Base-by-base conservation (phyloP, 2,888 invertebrate species). In the Listrodromus nycthemerus region DNA sequence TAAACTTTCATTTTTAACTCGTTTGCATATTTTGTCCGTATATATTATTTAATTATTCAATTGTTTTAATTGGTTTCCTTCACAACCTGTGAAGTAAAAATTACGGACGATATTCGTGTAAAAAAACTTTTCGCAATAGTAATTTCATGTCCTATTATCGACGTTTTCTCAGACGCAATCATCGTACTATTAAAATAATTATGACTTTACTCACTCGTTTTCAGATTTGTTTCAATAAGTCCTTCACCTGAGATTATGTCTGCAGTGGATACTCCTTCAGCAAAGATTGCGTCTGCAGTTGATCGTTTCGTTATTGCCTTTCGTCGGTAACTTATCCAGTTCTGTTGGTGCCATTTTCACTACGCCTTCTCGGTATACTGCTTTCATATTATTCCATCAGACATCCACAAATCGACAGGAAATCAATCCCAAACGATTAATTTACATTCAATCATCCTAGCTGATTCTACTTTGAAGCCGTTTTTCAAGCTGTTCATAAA, bases 61-160 rank as follows among this genome's bases (percentile, higher is more conserved):
- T n/a, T n/a, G n/a, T n/a, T n/a, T n/a, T n/a, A n/a, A n/a, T n/a
- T n/a, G n/a, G n/a, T n/a, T n/a, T n/a, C n/a, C n/a, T n/a, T n/a
- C 41, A 8, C 5, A 8, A 41, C 8, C 5, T 8, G 8, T 41
- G 41, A 41, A 41, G 5, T 7, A 65, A n/a, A 37, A 19, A 65
- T 65, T 30, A 33, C 65, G 37, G 65, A 37, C 65, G 33, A 65
- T 65, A 37, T 30, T 41, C 6, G n/a, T n/a, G n/a, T n/a, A 41
- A 41, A 41, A 33, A n/a, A n/a, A 65, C 30, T 65, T 30, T n/a
- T n/a, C n/a, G n/a, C n/a, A n/a, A n/a, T n/a, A n/a, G n/a, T n/a
- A n/a, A n/a, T n/a, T n/a, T n/a, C n/a, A n/a, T n/a, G n/a, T n/a
- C n/a, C n/a, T n/a, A n/a, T n/a, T n/a, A n/a, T n/a, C n/a, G n/a